Evolutionary conservation across 2,113 vertebrate genomes (phyloP).

Genomic region (Sciurus niger): DNA sequence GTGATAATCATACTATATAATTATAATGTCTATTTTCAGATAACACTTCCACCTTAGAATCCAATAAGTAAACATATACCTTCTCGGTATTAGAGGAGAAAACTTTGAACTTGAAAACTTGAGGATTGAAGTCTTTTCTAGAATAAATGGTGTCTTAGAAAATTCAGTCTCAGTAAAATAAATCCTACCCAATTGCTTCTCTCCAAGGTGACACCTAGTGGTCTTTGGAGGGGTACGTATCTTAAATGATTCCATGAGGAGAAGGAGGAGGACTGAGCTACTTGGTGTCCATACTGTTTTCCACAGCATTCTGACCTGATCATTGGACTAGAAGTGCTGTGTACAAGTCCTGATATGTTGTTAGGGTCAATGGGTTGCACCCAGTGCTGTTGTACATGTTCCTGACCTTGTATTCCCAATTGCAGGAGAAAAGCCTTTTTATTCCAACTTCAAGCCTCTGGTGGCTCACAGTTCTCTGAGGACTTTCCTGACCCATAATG

Average conservation of each 20-base stretch:
- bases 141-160: background rate
- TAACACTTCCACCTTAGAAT: slow-evolving; percentile 41
- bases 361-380: background rate
- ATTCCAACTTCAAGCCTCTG: background rate
- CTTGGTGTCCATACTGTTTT: background rate
- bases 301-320: background rate
- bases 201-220: background rate
- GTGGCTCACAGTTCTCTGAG: background rate
- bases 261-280: background rate
- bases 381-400: background rate
- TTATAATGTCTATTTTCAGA: slow-evolving; percentile 70
- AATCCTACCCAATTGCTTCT: background rate
- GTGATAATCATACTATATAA: slow-evolving; percentile 60
- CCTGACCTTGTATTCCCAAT: background rate
- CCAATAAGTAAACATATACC: background rate
- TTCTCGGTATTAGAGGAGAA: background rate
- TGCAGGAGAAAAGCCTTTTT: background rate
- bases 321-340: background rate
- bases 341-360: background rate
- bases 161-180: background rate
- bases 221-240: background rate
- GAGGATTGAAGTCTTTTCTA: background rate
- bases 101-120: background rate
- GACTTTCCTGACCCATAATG: background rate
- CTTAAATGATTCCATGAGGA: background rate